Conservation (phyloP, 2,113 vertebrate genomes). For the Eptesicus fuscus region DNA sequence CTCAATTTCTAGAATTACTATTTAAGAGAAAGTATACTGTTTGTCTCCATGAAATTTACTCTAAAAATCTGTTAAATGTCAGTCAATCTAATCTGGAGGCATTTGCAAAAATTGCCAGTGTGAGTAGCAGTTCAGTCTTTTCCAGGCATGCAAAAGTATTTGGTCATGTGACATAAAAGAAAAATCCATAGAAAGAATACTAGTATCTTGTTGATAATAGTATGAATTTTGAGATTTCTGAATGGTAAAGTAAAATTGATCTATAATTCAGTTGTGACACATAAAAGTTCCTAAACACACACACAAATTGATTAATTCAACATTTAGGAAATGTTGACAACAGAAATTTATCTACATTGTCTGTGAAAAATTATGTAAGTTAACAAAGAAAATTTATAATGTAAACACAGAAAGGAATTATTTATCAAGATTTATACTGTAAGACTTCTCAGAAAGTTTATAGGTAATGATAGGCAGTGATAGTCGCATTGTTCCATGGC, state of each 20-base stretch:
- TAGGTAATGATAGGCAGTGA: background rate
- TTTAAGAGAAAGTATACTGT: background rate
- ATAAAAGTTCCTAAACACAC: background rate
- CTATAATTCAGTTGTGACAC: background rate
- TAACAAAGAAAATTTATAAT: background rate
- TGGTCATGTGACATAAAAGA: background rate
- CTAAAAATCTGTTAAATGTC: background rate
- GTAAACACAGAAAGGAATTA: background rate
- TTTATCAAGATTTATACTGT: background rate
- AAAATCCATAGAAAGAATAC: background rate
- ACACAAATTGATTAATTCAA: background rate
- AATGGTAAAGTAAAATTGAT: background rate
- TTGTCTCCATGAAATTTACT: background rate
- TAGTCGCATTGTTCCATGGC: background rate
- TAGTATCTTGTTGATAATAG: background rate
- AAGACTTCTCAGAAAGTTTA: background rate
- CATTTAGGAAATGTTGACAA: background rate
- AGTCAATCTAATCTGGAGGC: background rate
- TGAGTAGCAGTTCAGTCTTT: background rate
- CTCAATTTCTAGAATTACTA: background rate
- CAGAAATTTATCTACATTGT: background rate
- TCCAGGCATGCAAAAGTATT: background rate
- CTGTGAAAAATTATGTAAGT: background rate
- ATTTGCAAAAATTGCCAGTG: background rate
- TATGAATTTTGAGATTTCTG: background rate